Evolutionary conservation across 2,797 vertebrate species (phyloP).

Genomic region (Okamejei kenojei): DNA sequence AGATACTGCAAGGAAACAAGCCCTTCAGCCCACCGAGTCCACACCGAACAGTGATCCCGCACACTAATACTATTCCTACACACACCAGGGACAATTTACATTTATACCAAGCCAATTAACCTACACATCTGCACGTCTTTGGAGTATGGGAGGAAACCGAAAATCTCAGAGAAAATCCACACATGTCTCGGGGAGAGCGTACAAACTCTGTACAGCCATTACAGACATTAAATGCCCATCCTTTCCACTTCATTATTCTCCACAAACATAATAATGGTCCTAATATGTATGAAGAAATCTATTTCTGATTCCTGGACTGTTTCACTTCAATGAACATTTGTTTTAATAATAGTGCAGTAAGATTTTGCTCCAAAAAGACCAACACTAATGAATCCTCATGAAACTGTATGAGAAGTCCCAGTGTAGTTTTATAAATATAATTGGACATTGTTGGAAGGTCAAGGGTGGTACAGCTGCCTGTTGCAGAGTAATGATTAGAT

Average conservation of each 20-base stretch:
- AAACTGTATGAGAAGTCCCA: background rate
- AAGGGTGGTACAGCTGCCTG: background rate
- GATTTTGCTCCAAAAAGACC: background rate
- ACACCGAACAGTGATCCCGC: too few relatives aligned
- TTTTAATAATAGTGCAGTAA: background rate
- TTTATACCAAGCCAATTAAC: too few relatives aligned
- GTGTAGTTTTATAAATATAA: background rate
- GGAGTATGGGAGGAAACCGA: too few relatives aligned
- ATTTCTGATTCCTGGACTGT: background rate
- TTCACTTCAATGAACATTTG: background rate
- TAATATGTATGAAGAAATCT: background rate
- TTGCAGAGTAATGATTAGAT: background rate
- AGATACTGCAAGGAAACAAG: too few relatives aligned
- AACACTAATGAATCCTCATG: background rate
- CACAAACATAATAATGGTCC: background rate
- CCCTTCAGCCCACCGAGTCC: too few relatives aligned
- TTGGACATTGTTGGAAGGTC: background rate
- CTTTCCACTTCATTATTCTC: background rate
- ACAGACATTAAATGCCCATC: background rate
- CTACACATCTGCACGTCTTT: too few relatives aligned
- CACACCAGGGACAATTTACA: too few relatives aligned
- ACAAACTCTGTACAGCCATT: too few relatives aligned
- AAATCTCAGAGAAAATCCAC: too few relatives aligned
- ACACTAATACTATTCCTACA: too few relatives aligned
- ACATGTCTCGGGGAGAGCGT: too few relatives aligned